Base-by-base conservation (phyloP, 2,888 invertebrate genomes). In the Seira sanloemensis region DNA sequence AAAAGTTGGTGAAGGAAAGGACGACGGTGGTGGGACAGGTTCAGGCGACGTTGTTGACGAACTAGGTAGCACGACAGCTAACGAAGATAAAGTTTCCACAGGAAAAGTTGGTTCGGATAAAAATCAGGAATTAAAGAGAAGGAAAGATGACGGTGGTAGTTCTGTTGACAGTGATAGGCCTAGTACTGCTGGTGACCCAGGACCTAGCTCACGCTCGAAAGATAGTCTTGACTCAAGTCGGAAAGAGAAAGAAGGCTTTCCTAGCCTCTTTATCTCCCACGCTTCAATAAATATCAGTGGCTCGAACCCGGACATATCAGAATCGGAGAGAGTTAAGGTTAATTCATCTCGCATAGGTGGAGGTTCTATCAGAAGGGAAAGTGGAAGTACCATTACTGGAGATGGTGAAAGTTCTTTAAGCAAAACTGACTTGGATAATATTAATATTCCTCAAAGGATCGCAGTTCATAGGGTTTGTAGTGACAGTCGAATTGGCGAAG, bases 401-500 rank as follows among this genome's bases (percentile, higher is more conserved):
- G 25, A 25, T 21, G 65, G 75, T 9, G 76, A 62, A 12, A 46
- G 18, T n/a, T 62, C 26, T 16, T 26, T 16, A 7, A 74, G 69
- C 37, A 84, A 78, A 58, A 75, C 75, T 66, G 79, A 76, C 65
- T 72, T 86, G 62, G 83, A 83, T 46, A 69, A 37, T 68, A 65
- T 27, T 27, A 37, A 26, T n/a, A 54, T 69, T 65, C 78, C 83
- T 4, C 83, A 83, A 24, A 54, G 78, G 18, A 77, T 77, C 21
- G 78, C 78, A 7, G 85, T 86, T 50, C 85, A 85, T 58, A 75
- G 86, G 65, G 86, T 85, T 26, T 79, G 86, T 68, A 85, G 85
- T 80, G 85, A 85, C 66, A 86, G 86, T 78, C 72, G 85, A 50
- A 86, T 87, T 46, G 87, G 87, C 23, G 87, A 87, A 78, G 87